phyloP scores from a whole-genome alignment of 2,113 vertebrate genomes.

The Philantomba maxwellii region DNA sequence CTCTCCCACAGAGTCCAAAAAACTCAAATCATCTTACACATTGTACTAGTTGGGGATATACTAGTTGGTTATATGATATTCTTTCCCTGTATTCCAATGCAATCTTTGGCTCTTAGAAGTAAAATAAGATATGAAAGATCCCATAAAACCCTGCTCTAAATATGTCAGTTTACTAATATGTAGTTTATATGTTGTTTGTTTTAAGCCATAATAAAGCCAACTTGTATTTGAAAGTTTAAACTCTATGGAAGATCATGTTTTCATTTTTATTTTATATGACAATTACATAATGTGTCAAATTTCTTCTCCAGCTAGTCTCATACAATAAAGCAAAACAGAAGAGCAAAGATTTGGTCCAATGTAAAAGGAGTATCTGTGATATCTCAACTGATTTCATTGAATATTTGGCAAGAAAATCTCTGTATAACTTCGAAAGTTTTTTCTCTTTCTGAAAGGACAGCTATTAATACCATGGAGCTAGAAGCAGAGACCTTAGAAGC shows the following conservation, averaged over 20 bases:
- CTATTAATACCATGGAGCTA: slow-evolving; percentile 33
- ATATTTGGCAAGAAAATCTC: not conserved
- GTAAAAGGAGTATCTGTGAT: not conserved
- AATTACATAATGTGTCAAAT: not conserved
- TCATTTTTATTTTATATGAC: not conserved
- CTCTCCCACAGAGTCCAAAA: too few relatives aligned
- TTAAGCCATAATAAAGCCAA: not conserved
- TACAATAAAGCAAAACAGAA: not conserved
- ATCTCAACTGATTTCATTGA: slow-evolving; percentile 33
- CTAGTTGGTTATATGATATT: not conserved
- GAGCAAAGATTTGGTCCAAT: not conserved
- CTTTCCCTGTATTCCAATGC: not conserved
- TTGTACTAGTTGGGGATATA: not conserved
- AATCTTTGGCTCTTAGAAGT: not conserved
- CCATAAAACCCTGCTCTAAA: not conserved
- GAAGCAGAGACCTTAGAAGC: not conserved
- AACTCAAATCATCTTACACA: not conserved
- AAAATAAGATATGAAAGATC: not conserved
- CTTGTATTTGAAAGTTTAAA: not conserved
- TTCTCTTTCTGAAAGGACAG: not conserved
- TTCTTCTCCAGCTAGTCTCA: not conserved
- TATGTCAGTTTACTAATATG: not conserved
- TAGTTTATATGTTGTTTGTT: not conserved
- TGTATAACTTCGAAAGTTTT: slow-evolving; percentile 30
- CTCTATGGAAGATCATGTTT: not conserved